These are phyloP conservation scores for Rhynchonema sp. DNA, from an alignment of 2,888 invertebrate genomes.

Conservation along the genomic window DNA sequence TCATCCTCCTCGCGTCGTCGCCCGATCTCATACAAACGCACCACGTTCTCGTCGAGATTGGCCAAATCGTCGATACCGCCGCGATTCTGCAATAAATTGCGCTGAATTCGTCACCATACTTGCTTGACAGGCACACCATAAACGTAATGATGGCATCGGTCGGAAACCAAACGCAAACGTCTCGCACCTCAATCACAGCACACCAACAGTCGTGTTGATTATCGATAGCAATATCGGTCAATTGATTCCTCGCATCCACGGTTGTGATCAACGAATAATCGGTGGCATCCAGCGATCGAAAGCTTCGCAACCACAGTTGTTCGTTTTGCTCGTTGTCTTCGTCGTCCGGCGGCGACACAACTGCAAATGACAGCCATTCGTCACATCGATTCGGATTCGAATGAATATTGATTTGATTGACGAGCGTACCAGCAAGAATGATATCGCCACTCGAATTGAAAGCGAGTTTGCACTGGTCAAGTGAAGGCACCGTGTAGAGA, in stretches of 20 bases:
- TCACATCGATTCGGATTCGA: slow-evolving; percentile 5
- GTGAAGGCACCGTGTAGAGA: slow-evolving; percentile 70
- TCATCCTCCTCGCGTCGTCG: no score
- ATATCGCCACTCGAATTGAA: slow-evolving; percentile 71
- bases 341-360: neutral
- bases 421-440: slow-evolving; percentile 19
- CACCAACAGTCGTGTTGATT: neutral
- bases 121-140: no score
- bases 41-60: no score
- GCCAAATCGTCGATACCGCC: no score
- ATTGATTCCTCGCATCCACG: slow-evolving; percentile 60
- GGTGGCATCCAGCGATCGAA: slow-evolving; percentile 76
- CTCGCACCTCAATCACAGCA: slow-evolving; percentile 3
- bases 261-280: slow-evolving; percentile 67
- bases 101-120: no score
- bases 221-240: slow-evolving; percentile 59
- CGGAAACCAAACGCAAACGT: no score
- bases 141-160: no score
- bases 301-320: slow-evolving; percentile 27
- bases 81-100: no score
- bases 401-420: no score
- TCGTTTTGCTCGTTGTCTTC: slow-evolving; percentile 1
- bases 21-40: no score
- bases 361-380: slow-evolving; percentile 2
- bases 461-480: slow-evolving; percentile 69